Percentiles rank a stretch among this genome's conserved stretches.
Conservation (phyloP, 1,140 invertebrate genomes). For the Macrobrachium nipponense region DNA sequence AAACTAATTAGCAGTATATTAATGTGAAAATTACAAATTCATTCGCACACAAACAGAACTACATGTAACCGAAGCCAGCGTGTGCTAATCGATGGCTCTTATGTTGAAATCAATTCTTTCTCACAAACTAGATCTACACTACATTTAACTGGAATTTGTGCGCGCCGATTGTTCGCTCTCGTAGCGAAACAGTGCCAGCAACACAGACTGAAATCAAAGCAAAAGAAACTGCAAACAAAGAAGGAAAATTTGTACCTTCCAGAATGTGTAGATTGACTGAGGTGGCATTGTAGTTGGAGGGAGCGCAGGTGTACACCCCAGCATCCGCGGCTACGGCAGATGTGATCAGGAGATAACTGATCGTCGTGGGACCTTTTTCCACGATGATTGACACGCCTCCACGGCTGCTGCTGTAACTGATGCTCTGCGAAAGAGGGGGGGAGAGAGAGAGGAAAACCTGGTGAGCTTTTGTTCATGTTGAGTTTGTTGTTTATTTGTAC, state of each 20-base stretch:
- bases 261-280: constrained; percentile 20
- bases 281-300: not conserved
- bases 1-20: no score
- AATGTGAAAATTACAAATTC: no score
- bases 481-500: no score
- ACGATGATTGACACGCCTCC: constrained; percentile 5
- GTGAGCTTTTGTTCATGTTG: not conserved
- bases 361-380: constrained; percentile 8
- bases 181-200: no score
- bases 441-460: not conserved
- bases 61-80: no score
- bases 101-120: no score
- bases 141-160: no score
- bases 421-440: not conserved
- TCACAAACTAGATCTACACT: no score
- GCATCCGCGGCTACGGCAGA: not conserved
- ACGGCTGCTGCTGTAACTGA: constrained; percentile 20
- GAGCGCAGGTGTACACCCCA: constrained; percentile 14
- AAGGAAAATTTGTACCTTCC: not conserved
- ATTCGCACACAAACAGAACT: no score
- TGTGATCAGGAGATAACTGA: constrained; percentile 18
- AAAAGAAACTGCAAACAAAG: not conserved
- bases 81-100: no score
- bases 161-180: no score
- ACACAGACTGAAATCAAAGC: no score